phyloP scores from a whole-genome alignment of 2,888 invertebrate genomes.

The Atethmia centrago region DNA sequence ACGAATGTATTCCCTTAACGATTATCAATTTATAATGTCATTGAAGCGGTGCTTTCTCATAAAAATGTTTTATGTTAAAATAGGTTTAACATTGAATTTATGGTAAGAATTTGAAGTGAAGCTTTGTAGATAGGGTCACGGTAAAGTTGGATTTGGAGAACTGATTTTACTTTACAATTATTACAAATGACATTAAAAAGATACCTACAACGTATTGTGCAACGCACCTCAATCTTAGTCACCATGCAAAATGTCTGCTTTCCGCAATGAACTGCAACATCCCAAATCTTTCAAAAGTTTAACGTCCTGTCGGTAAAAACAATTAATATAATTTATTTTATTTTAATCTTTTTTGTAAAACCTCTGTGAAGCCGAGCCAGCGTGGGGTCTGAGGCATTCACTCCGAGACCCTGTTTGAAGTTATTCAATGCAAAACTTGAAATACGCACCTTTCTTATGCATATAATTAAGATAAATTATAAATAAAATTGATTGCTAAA shows the following conservation, averaged over 20 bases:
- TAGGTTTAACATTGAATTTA: slow-evolving; percentile 50
- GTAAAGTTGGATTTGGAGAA: slow-evolving; percentile 19
- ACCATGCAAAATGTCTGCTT: slow-evolving; percentile 8
- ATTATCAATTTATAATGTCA: slow-evolving; percentile 77
- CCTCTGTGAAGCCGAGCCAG: slow-evolving; percentile 53
- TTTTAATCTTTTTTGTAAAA: slow-evolving; percentile 53
- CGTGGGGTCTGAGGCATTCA: slow-evolving; percentile 58
- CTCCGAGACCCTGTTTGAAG: slow-evolving; percentile 42
- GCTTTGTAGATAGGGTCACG: slow-evolving; percentile 4
- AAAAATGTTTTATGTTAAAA: slow-evolving; percentile 69
- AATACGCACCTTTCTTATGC: slow-evolving; percentile 57
- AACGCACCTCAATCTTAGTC: background rate
- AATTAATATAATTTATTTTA: slow-evolving; percentile 60
- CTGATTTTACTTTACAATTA: slow-evolving; percentile 9
- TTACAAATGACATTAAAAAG: background rate
- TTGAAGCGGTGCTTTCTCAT: slow-evolving; percentile 69
- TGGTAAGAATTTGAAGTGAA: slow-evolving; percentile 36
- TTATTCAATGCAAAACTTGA: slow-evolving; percentile 63
- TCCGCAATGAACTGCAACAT: slow-evolving; percentile 24
- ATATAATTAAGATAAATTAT: slow-evolving; percentile 65
- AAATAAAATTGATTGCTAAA: slow-evolving; percentile 48
- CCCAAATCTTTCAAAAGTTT: slow-evolving; percentile 40
- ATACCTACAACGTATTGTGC: background rate
- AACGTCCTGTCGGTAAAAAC: slow-evolving; percentile 50
- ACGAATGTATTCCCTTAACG: slow-evolving; percentile 78